Evolutionary conservation across 2,797 vertebrate species (phyloP), one percentile per base, ranked within the genome.

Genomic region (Pangasius macronema): DNA sequence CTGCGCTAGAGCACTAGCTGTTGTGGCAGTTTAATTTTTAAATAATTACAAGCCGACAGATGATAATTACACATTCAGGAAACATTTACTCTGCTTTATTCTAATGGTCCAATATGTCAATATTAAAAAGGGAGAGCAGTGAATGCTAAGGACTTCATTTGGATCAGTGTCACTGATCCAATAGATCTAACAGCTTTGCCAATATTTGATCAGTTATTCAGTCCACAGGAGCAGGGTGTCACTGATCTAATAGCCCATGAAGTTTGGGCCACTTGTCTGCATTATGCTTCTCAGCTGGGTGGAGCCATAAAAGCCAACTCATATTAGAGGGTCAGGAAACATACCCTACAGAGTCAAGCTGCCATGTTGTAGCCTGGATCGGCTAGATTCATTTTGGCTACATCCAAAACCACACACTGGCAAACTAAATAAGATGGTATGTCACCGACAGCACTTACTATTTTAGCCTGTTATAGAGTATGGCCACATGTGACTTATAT

Each of bases 201-300:
- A 75, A 59, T 84, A 72, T 73, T n/a, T 73, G 63, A 51, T 46
- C 3, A 7, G 81, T 67, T 51, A 67, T 57, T 57, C 27, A 82
- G 63, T 49, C 59, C 53, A 81, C 36, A 70, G 36, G 6, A 61
- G 67, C 27, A 61, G 20, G 67, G 3, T 30, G 77, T 67, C 81
- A 65, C 81, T 82, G 42, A 83, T 83, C 16, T 83, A 83, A 67
- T 65, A 67, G 61, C 42, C 61, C 59, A 11, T 82, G 36, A 73
- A 39, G 67, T 73, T 84, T 46, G 27, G 24, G 24, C 83, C 53
- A 59, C 70, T 59, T 85, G 53, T 85, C 55, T 61, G 39, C 83
- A 76, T 83, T 57, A 84, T 85, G 84, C 49, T 57, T 61, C 55
- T 9, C 84, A 76, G 57, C 84, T 46, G 55, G 84, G 76, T 76